Evolutionary conservation across 1,140 invertebrate species (phyloP), one percentile per base, ranked within the genome.

Genomic region (Drosophila nasuta): DNA sequence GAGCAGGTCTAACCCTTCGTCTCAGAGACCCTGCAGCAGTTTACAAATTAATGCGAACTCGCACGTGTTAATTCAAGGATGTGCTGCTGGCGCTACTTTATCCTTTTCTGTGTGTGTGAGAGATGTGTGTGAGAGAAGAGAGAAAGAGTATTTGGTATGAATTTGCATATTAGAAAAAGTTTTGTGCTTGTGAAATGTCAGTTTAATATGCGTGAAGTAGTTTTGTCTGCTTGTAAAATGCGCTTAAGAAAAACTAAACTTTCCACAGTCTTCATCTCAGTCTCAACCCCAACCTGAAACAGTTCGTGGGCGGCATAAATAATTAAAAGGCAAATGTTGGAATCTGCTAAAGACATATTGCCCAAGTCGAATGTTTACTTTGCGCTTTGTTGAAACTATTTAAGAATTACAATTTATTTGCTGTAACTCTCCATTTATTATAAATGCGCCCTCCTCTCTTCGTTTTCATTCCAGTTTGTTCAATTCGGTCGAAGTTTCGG

Each of bases 111-210:
- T 60, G 49, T 11, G 17, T 38, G 20, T 4, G 20, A 25, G 20
- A 4, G 43, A n/a, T 25, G 30, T 74, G 56, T 62, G 0, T 38
- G 35, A 8, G 35, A 51, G 48, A 35, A 43, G 51, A 25, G 20
- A 25, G 20, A 25, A 25, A 25, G 20, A 20, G 51, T 66, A 79
- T 88, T 87, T 58, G 82, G 69, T 56, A 83, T 88, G 77, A 88
- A 88, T 88, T 88, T 88, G 85, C 83, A 88, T 88, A 88, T 88
- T 88, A 83, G 83, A 88, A 88, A 87, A 88, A 89, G 83, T 88
- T 88, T 88, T 87, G 45, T 70, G 80, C 83, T 83, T 88, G 73
- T 72, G 80, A 87, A 88, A 87, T 88, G 83, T 81, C 83, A 88
- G 83, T 81, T 88, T 89, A 88, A 88, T 88, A 88, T 88, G 83